These are phyloP conservation scores for Phlogophora meticulosa DNA, from an alignment of 2,888 invertebrate genomes.

Conservation along the genomic window DNA sequence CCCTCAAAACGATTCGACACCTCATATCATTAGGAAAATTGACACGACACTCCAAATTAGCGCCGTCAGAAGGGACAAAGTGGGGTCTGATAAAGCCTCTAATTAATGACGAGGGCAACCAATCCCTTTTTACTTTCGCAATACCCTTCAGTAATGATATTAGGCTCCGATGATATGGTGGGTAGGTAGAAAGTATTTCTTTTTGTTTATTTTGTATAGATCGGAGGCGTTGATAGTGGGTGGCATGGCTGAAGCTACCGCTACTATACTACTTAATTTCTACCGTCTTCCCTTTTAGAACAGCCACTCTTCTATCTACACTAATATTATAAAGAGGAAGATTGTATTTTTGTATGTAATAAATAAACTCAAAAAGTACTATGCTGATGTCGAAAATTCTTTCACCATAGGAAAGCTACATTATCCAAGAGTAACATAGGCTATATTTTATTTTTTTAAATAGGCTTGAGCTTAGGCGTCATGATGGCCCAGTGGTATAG, in stretches of 20 bases:
- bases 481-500: no score
- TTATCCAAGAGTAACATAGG: no score
- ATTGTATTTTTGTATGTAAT: no score
- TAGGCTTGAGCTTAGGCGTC: no score
- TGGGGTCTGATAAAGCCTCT: constrained; percentile 53
- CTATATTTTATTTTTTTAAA: no score
- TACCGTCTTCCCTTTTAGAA: no score
- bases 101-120: constrained; percentile 58
- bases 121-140: constrained; percentile 59
- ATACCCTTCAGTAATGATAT: constrained; percentile 51
- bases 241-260: neutral
- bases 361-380: no score
- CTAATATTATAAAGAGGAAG: no score
- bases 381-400: no score
- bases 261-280: no score
- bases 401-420: no score
- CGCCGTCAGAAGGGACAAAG: constrained; percentile 55
- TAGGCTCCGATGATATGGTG: constrained; percentile 34
- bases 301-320: no score
- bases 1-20: constrained; percentile 47
- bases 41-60: constrained; percentile 50
- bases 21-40: constrained; percentile 59
- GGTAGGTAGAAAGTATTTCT: constrained; percentile 25
- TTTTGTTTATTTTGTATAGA: constrained; percentile 14
- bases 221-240: neutral